Conservation (phyloP, 2,797 vertebrate genomes). For the Mycteria americana region DNA sequence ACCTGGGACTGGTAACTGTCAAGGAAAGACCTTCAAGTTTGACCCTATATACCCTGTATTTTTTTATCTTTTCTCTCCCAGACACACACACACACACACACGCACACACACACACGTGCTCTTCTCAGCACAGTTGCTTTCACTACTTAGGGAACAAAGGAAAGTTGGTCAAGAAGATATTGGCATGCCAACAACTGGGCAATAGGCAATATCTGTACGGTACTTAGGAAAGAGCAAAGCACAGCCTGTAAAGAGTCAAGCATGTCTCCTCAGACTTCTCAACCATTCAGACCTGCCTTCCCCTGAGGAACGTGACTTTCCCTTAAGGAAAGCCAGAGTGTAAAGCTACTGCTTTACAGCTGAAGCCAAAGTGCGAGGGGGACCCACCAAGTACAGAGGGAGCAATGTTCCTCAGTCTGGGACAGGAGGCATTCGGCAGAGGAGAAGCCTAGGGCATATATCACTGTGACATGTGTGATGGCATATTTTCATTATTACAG, state of each 20-base stretch:
- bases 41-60: neutral
- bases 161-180: neutral
- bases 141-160: neutral
- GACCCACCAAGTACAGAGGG: neutral
- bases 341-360: neutral
- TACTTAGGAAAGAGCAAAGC: neutral
- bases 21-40: neutral
- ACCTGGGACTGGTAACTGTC: neutral
- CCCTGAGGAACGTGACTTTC: neutral
- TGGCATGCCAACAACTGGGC: neutral
- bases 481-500: constrained; percentile 24
- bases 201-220: neutral
- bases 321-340: neutral
- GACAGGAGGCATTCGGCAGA: neutral
- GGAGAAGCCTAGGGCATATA: neutral
- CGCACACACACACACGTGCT: neutral
- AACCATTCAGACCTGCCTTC: neutral
- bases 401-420: neutral
- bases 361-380: neutral
- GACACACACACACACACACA: neutral
- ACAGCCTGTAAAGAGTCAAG: neutral
- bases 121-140: neutral
- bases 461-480: neutral
- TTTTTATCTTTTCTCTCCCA: neutral
- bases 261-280: neutral